phyloP scores from a whole-genome alignment of 2,888 invertebrate species.

The Bombylius major region DNA sequence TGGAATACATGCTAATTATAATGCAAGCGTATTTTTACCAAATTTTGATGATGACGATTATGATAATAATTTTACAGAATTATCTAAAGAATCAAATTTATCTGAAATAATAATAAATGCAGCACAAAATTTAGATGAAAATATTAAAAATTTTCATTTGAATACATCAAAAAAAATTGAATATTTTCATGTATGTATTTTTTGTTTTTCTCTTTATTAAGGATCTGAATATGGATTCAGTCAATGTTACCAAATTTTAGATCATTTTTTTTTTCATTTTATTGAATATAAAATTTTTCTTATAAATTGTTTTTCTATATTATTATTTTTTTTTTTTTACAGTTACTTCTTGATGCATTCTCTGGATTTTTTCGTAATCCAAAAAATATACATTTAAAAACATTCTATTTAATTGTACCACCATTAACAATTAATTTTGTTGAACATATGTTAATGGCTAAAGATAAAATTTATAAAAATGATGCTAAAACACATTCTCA shows the following conservation, averaged over 20 bases:
- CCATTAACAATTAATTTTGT: conserved; percentile 89
- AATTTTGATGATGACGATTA: conserved; percentile 48
- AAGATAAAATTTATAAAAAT: conserved; percentile 86
- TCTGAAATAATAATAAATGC: conserved; percentile 49
- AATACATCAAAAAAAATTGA: conserved; percentile 84
- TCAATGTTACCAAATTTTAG: too few relatives aligned
- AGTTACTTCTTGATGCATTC: conserved; percentile 85
- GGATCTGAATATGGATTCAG: too few relatives aligned
- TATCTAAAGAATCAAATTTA: conserved; percentile 46
- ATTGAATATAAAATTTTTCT: not conserved
- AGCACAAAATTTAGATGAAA: conserved; percentile 61
- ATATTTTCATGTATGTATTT: conserved; percentile 48
- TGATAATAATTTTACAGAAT: conserved; percentile 49
- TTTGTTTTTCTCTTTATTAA: not conserved
- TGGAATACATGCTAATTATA: conserved; percentile 81
- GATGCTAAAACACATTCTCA: conserved; percentile 18
- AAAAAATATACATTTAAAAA: conserved; percentile 77
- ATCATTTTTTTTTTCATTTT: too few relatives aligned
- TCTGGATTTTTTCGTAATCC: conserved; percentile 74
- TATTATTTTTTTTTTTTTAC: conserved; percentile 19
- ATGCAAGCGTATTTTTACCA: conserved; percentile 81
- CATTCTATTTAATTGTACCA: conserved; percentile 88
- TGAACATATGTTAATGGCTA: conserved; percentile 81
- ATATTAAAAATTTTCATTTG: conserved; percentile 62
- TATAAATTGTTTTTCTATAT: not conserved